Evolutionary conservation across 2,113 vertebrate genomes (phyloP).

Genomic region (Thamnophis sirtalis): DNA sequence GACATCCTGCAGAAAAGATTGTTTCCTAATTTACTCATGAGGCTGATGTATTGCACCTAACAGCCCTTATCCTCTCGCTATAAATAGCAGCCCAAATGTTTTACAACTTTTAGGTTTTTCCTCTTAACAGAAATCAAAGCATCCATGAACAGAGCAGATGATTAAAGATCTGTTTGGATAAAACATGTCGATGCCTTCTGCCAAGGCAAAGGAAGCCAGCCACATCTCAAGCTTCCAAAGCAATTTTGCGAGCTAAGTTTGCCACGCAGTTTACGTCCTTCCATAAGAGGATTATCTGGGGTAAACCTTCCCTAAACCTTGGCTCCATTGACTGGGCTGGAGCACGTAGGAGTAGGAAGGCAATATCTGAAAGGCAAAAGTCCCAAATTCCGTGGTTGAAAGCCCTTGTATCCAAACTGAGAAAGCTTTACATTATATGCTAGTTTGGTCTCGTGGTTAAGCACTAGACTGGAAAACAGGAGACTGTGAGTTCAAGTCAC

Average conservation of each 20-base stretch:
- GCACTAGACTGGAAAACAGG: too few species aligned
- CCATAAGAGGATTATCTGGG: background rate
- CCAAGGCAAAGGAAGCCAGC: background rate
- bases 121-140: background rate
- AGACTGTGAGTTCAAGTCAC: too few species aligned
- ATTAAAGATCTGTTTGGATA: background rate
- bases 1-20: too few species aligned
- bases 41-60: background rate
- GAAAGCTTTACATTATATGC: background rate
- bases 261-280: background rate
- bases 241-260: background rate
- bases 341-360: background rate
- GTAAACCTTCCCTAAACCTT: background rate
- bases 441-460: background rate
- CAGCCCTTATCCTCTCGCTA: background rate
- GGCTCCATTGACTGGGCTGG: background rate
- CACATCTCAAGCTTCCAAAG: background rate
- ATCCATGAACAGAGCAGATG: background rate
- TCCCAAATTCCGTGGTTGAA: background rate
- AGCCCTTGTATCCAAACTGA: background rate
- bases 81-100: background rate
- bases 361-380: background rate
- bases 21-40: too few species aligned
- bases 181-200: background rate
- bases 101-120: background rate